Base-by-base conservation (phyloP, 2,888 invertebrate species). In the Orgyia antiqua region DNA sequence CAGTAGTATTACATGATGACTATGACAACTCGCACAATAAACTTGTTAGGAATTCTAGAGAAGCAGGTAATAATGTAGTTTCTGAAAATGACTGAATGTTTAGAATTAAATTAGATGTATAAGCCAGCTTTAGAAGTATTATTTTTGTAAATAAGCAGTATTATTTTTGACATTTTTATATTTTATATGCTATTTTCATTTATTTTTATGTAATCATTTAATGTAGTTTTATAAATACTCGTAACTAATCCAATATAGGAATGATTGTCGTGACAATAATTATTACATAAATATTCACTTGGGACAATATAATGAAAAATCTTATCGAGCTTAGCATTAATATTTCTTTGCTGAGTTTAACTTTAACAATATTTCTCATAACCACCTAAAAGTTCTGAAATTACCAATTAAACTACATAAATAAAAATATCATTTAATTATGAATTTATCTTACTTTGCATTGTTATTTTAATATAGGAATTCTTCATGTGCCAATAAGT, bases 1-100 rank as follows among this genome's bases (percentile, higher is more conserved):
- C 91, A 29, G 89, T 91, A 38, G 88, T 91, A 45, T 71, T 90
- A 53, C 87, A 88, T 37, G 90, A 90, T 45, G 89, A 90, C 51
- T 78, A 72, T 44, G 82, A 78, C 36, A 65, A 67, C 42, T 52
- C 59, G 42, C 61, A 68, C 25, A 63, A 31, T 61, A 77, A 67
- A 57, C 36, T 61, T 44, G 71, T 73, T 49, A 72, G 66, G 33
- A 75, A 71, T 54, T 37, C 51, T 57, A 72, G 64, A 66, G 62
- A 64, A 61, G 57, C 58, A 42, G 67, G 50, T 63, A 70, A 68
- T 61, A 62, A 68, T 61, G 62, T 75, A 73, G 54, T 61, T 46
- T 58, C 63, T 55, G 77, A 80, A 58, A 71, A 69, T 58, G 83
- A 83, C 83, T 84, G 84, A 84, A 75, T 74, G 70, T 77, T 58